A percentile compares a stretch with the other conserved stretches of the same genome.
phyloP scores from a whole-genome alignment of 2,113 vertebrate species.

The Cyprinodon variegatus region DNA sequence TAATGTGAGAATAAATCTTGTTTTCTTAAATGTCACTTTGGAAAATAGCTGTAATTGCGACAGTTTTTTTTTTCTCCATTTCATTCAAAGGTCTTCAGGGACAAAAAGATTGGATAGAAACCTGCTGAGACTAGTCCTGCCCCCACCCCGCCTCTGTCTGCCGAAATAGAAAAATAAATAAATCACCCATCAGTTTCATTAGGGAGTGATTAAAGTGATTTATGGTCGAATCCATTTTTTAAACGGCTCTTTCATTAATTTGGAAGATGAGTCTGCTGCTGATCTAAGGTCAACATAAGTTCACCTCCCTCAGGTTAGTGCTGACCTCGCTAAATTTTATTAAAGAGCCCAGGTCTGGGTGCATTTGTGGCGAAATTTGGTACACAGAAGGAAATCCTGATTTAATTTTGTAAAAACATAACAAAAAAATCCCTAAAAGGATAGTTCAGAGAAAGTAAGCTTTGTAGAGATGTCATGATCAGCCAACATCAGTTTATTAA shows the following conservation, averaged over 20 bases:
- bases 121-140: neutral
- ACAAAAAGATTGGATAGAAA: neutral
- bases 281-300: constrained; percentile 14
- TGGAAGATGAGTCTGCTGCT: constrained; percentile 5
- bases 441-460: neutral
- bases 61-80: neutral
- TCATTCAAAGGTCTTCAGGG: neutral
- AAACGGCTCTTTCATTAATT: constrained; percentile 41
- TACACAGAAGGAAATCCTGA: neutral
- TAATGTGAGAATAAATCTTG: neutral
- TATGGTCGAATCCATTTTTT: constrained; percentile 34
- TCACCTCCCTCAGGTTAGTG: constrained; percentile 9
- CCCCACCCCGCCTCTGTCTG: neutral
- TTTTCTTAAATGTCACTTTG: neutral
- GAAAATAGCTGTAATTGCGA: neutral
- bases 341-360: neutral
- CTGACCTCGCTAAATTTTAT: neutral
- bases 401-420: neutral
- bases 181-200: constrained; percentile 27
- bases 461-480: neutral
- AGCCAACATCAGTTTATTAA: neutral
- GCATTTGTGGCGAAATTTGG: neutral
- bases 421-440: neutral
- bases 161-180: constrained; percentile 14
- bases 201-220: constrained; percentile 57